These are phyloP conservation scores for Smittia sp. DNA, from an alignment of 2,888 invertebrate species.

Conservation along the genomic window DNA sequence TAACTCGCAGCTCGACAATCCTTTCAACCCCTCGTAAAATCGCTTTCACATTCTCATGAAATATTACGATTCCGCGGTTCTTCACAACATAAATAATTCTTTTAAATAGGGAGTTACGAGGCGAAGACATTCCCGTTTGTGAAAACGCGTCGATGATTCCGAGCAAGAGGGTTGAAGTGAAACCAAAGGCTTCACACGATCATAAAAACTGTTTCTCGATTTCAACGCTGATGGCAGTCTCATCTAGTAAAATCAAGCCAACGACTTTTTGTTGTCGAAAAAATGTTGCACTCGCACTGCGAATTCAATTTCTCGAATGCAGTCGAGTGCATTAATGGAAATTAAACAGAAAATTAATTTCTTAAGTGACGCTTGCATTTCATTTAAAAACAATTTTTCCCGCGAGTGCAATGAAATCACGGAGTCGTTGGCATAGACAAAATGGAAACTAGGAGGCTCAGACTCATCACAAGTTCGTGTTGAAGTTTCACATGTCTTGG, in stretches of 20 bases:
- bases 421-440: no score
- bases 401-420: not conserved
- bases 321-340: not conserved
- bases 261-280: no score
- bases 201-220: not conserved
- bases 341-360: conserved; percentile 1
- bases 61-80: conserved; percentile 34
- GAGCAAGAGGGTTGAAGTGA: conserved; percentile 32
- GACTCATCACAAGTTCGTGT: no score
- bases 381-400: not conserved
- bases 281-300: no score
- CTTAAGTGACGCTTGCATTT: not conserved
- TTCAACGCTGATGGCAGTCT: no score
- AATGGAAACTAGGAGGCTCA: no score
- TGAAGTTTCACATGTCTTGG: no score
- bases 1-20: no score
- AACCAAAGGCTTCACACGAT: conserved; percentile 39
- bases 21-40: conserved; percentile 30
- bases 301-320: not conserved
- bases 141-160: no score
- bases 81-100: conserved; percentile 33
- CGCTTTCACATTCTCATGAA: conserved; percentile 7
- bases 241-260: no score
- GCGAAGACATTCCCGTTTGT: no score
- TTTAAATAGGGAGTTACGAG: not conserved